Conservation (phyloP, 1,140 invertebrate species). For the Steinernema khuongi region DNA sequence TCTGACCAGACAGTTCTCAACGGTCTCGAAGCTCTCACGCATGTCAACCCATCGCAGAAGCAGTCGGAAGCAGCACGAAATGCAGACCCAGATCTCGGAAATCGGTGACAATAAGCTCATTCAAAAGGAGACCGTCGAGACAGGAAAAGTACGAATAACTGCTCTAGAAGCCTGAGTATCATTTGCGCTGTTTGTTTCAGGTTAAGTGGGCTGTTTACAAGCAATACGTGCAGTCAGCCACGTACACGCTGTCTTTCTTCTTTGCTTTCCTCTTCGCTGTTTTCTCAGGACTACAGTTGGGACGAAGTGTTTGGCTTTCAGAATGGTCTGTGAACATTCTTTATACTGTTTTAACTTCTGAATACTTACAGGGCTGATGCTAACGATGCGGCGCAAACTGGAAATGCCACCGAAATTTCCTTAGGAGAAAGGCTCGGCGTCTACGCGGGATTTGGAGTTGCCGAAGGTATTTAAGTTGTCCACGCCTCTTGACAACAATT, state of each 20-base stretch:
- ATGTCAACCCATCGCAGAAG: not conserved
- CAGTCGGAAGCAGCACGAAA: not conserved
- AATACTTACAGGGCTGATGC: slow-evolving; percentile 30
- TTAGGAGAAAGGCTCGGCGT: slow-evolving; percentile 43
- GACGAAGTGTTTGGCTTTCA: slow-evolving; percentile 44
- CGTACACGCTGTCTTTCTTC: slow-evolving; percentile 28
- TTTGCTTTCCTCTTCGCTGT: slow-evolving; percentile 35
- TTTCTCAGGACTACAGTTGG: slow-evolving; percentile 32
- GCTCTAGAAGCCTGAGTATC: too few species aligned
- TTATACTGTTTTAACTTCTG: not conserved
- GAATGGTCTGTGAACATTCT: slow-evolving; percentile 38
- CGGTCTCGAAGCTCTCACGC: slow-evolving; percentile 28
- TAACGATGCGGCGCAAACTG: slow-evolving; percentile 28
- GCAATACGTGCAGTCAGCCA: slow-evolving; percentile 38
- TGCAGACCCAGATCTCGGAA: not conserved
- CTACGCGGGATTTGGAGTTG: slow-evolving; percentile 51
- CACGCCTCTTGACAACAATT: not conserved
- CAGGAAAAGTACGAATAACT: slow-evolving; percentile 29
- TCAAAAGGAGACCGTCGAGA: slow-evolving; percentile 38
- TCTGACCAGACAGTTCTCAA: slow-evolving; percentile 28
- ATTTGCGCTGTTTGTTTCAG: too few species aligned
- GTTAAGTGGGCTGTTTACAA: slow-evolving; percentile 44
- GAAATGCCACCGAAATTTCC: not conserved
- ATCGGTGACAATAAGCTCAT: slow-evolving; percentile 24
- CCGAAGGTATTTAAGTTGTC: slow-evolving; percentile 36